Base-by-base conservation (phyloP, 2,888 invertebrate species). In the Tetragonisca angustula region DNA sequence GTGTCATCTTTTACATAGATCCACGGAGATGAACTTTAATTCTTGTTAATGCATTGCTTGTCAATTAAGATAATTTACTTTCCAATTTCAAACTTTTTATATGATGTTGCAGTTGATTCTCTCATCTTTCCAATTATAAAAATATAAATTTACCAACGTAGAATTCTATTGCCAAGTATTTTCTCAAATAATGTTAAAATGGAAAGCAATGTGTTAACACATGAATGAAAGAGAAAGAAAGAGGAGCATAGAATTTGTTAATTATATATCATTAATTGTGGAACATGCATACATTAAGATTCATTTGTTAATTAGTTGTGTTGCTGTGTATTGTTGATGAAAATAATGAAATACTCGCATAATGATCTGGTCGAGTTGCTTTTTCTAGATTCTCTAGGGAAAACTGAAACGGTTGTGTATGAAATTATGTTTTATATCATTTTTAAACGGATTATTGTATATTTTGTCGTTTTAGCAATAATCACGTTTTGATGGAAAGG, bases 341-440 rank as follows among this genome's bases (percentile, higher is more conserved):
- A 82, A 54, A 62, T 61, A 71, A 59, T 13, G 61, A 75, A 75
- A 83, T 82, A 83, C 83, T 82, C 83, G 50, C 24, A 15, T 56
- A 76, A 82, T 64, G 76, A 83, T 82, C 83, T 82, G 76, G 13
- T 83, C 19, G 11, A 27, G 19, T 75, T 74, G 49, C 24, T 79
- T 61, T 19, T 9, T 2, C 17, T 65, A 36, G 50, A 56, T 79
- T 24, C 27, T 81, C 21, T 69, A 64, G 4, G 15, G 17, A 49
- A n/a, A 19, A 49, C n/a, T 49, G 43, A 49, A 59, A 70, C 24
- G 21, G n/a, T 52, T 32, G 15, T 32, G 32, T 9, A 27, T 43
- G 27, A 61, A 50, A 32, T 32, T 32, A 32, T 32, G 32, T 32
- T 32, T 32, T 32, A 32, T 32, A 36, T 72, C 6, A n/a, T 43